Evolutionary conservation across 2,797 vertebrate genomes (phyloP), one percentile per base, ranked within the genome.

Genomic region (Alectoris magna): DNA sequence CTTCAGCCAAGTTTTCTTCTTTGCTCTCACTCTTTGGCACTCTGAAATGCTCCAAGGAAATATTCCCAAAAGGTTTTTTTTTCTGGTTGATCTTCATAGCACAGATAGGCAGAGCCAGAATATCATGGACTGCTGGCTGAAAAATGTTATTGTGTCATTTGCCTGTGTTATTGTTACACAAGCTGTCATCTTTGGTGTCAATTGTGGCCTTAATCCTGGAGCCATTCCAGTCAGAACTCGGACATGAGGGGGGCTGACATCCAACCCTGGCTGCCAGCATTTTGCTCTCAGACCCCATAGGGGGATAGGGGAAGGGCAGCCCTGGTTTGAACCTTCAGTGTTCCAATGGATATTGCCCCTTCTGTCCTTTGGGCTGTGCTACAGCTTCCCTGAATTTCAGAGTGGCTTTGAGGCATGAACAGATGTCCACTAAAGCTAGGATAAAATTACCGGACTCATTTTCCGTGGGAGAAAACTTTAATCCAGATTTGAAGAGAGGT

Each of bases 401-500:
- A 63, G 67, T 31, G 14, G 31, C 63, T n/a, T 56, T 0, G 0
- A 34, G 74, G 36, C 41, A 24, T 21, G 55, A 91, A 86, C 82
- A 92, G 92, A 88, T 92, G 89, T 69, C 56, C 16, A 8, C 27
- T 74, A 51, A 85, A 21, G 51, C 79, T 81, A 31, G 73, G 73
- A 76, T 93, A 69, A 80, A 95, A 93, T 91, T 75, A 91, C 89
- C 58, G 10, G 73, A 66, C 59, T 95, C 49, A 4, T 81, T 95
- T 95, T 86, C 94, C 56, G 46, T 83, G 70, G 84, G 44, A 77
- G 63, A 67, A 79, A 85, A 86, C 73, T 75, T 43, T 80, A 96
- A 96, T 91, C 87, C 85, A 67, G 87, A 78, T 95, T 87, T 94
- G 82, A 83, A 55, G 43, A 88, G 79, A 94, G 84, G 66, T 91